Evolutionary conservation across 2,113 vertebrate species (phyloP), one percentile per base, ranked within the genome.

Genomic region (Struthidea cinerea): DNA sequence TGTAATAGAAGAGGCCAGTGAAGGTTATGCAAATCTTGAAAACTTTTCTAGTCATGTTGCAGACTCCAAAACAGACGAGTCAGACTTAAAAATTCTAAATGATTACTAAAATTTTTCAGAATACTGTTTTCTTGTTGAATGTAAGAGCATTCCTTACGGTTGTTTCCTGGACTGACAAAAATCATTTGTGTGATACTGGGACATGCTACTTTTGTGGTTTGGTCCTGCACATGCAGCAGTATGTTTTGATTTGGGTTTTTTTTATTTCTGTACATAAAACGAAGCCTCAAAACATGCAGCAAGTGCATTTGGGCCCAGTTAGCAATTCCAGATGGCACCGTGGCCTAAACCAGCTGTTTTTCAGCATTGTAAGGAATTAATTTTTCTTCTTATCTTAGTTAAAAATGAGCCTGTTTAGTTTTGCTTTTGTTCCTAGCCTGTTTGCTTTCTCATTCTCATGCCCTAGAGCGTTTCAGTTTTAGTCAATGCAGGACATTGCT

Each of bases 381-480:
- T n/a, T 84, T 96, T 83, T 37, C 23, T 87, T 46, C 28, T 94
- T 78, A 73, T 57, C 44, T 87, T 82, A 49, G 27, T 82, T 79
- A 30, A 90, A 78, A 76, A 52, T 57, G 37, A 56, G 4, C 26
- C 6, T 53, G 21, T 73, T 96, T 73, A 60, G 33, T 60, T 84
- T 90, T 67, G 11, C 81, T 74, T 83, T 87, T 89, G 23, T 83
- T 87, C 89, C 64, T 27, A 44, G 42, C 27, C 75, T 63, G 21
- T 77, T 91, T 85, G 46, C 68, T 91, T 94, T 95, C 55, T 88
- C 55, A 73, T 94, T 93, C 63, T 90, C 60, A n/a, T 81, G 68
- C 85, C 85, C 76, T 65, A n/a, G 47, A 70, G 65, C 76, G 22
- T 63, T 94, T 90, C 33, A 50, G 50, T 86, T 93, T 80, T 56